A percentile compares a stretch with the other conserved stretches of the same genome.
These are phyloP conservation scores for Drosophila albomicans DNA, from an alignment of 1,140 invertebrate genomes.

Conservation along the genomic window DNA sequence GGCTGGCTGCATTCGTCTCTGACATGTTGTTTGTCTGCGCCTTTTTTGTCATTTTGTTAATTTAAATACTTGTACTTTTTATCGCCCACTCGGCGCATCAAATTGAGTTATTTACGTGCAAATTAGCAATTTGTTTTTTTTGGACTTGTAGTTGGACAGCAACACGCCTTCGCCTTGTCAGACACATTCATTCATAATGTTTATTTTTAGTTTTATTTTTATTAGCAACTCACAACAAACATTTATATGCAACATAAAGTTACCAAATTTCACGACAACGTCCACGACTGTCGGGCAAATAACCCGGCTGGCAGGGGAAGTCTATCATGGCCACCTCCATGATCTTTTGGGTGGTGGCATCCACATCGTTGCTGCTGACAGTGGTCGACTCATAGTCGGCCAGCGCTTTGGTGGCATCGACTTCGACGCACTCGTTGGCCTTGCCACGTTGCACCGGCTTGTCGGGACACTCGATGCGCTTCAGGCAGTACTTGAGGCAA, in stretches of 20 bases:
- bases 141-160: slow-evolving; percentile 57
- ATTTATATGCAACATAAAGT: background rate
- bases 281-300: slow-evolving; percentile 74
- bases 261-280: slow-evolving; percentile 81
- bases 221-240: slow-evolving; percentile 15
- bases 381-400: slow-evolving; percentile 30
- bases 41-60: slow-evolving; percentile 70
- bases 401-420: slow-evolving; percentile 60
- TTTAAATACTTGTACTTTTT: slow-evolving; percentile 77
- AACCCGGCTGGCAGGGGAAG: slow-evolving; percentile 80
- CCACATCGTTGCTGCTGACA: background rate
- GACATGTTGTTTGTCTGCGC: slow-evolving; percentile 44
- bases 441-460: slow-evolving; percentile 45
- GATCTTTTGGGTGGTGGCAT: slow-evolving; percentile 39
- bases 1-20: slow-evolving; percentile 30
- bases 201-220: slow-evolving; percentile 26
- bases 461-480: slow-evolving; percentile 65
- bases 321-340: slow-evolving; percentile 81
- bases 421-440: slow-evolving; percentile 63
- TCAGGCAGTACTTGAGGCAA: slow-evolving; percentile 76
- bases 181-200: slow-evolving; percentile 3
- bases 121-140: slow-evolving; percentile 70
- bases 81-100: slow-evolving; percentile 50
- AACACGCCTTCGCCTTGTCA: slow-evolving; percentile 24
- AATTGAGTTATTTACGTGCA: slow-evolving; percentile 64